Evolutionary conservation across 2,888 invertebrate genomes (phyloP).

Genomic region (Teinopalpus imperialis): DNA sequence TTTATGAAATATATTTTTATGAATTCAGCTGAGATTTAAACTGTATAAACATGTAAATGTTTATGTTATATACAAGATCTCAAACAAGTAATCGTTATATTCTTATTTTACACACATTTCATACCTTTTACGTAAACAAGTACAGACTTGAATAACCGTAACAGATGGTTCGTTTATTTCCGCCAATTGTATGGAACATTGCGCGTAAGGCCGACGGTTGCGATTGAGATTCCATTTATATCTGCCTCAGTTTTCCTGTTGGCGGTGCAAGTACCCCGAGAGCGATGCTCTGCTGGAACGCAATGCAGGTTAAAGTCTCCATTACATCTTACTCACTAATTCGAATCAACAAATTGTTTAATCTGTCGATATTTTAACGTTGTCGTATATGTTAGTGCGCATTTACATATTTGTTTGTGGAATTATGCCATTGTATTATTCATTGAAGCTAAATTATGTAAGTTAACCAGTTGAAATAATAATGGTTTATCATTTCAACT

Average conservation of each 20-base stretch:
- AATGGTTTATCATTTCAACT: too few species aligned
- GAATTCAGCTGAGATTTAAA: too few species aligned
- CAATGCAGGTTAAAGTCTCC: neutral
- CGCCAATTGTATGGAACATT: constrained; percentile 28
- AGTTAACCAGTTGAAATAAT: too few species aligned
- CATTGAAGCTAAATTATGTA: too few species aligned
- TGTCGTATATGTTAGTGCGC: too few species aligned
- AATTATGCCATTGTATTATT: too few species aligned
- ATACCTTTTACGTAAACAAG: constrained; percentile 8
- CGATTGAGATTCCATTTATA: constrained; percentile 62
- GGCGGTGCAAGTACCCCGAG: constrained; percentile 39
- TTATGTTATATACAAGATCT: too few species aligned
- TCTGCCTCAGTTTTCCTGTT: constrained; percentile 64
- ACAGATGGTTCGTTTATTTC: constrained; percentile 17
- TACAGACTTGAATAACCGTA: constrained; percentile 6
- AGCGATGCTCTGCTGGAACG: constrained; percentile 31
- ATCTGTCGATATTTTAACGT: neutral
- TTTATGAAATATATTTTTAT: too few species aligned
- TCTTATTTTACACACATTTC: too few species aligned
- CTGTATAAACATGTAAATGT: too few species aligned
- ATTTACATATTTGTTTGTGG: too few species aligned
- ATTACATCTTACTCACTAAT: neutral
- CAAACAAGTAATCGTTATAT: too few species aligned
- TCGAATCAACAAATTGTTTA: neutral
- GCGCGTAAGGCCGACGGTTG: constrained; percentile 35